phyloP scores from a whole-genome alignment of 2,888 invertebrate genomes.

The Plebejus melissa region DNA sequence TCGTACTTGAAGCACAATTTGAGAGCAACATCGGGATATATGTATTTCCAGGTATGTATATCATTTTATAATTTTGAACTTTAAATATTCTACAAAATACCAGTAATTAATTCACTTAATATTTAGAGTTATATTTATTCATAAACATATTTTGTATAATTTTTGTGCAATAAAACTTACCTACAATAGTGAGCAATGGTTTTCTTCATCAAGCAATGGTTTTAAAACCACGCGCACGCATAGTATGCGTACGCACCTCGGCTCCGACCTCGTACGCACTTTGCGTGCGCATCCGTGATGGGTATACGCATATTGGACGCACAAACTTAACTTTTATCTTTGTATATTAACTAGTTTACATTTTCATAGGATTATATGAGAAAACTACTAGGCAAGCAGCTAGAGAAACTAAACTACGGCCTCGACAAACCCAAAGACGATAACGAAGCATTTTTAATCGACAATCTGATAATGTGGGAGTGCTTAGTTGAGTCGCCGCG shows the following conservation, averaged over 20 bases:
- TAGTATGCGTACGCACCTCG: not conserved
- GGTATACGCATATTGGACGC: not conserved
- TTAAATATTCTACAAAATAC: too few relatives aligned
- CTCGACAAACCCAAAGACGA: conserved; percentile 69
- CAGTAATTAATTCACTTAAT: not conserved
- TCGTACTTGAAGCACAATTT: conserved; percentile 71
- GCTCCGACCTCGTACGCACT: not conserved
- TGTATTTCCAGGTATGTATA: conserved; percentile 65
- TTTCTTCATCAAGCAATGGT: not conserved
- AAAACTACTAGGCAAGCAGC: conserved; percentile 58
- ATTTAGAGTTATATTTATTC: too few relatives aligned
- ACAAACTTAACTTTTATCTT: not conserved
- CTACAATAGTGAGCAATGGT: not conserved
- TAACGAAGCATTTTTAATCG: conserved; percentile 78
- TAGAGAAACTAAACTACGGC: conserved; percentile 73
- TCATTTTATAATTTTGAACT: too few relatives aligned
- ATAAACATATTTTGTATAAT: not conserved
- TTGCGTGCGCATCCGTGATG: not conserved
- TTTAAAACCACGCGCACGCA: not conserved
- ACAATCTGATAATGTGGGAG: conserved; percentile 78
- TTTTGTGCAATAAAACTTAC: not conserved
- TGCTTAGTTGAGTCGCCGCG: conserved; percentile 76
- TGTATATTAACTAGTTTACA: not conserved
- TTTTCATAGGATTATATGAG: conserved; percentile 66
- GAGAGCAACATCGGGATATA: conserved; percentile 69